Evolutionary conservation across 2,888 invertebrate species (phyloP).

Genomic region (Dascillus cervinus): DNA sequence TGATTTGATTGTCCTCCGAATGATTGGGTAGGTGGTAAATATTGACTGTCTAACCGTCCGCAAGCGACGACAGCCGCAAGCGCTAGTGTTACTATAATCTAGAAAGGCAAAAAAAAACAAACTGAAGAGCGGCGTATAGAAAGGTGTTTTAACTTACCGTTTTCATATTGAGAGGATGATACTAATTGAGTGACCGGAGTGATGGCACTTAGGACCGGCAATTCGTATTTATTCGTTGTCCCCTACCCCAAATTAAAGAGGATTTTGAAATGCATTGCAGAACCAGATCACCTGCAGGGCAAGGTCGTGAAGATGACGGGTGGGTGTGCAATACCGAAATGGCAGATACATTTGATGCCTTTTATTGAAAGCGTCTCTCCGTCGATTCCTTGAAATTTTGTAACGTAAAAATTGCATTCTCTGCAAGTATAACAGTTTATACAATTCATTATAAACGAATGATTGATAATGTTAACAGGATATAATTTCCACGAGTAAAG

Average conservation of each 20-base stretch:
- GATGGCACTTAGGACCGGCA: constrained; percentile 18
- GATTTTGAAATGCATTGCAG: constrained; percentile 23
- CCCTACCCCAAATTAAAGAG: constrained; percentile 11
- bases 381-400: too few species aligned
- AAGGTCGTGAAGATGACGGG: constrained; percentile 22
- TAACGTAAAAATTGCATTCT: too few species aligned
- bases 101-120: constrained; percentile 3
- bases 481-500: too few species aligned
- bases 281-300: constrained; percentile 26
- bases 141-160: constrained; percentile 5
- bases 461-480: too few species aligned
- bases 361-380: too few species aligned
- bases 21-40: constrained; percentile 12
- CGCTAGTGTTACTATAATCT: constrained; percentile 25
- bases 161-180: constrained; percentile 9
- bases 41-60: constrained; percentile 25
- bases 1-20: constrained; percentile 6
- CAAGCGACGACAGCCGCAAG: constrained; percentile 25
- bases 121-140: neutral
- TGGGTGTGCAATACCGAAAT: too few species aligned
- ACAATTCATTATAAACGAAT: too few species aligned
- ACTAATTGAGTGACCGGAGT: constrained; percentile 15
- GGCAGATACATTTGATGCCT: too few species aligned
- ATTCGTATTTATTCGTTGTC: constrained; percentile 19
- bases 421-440: too few species aligned